Base-by-base conservation (phyloP, 2,113 vertebrate genomes). In the Tiliqua scincoides region DNA sequence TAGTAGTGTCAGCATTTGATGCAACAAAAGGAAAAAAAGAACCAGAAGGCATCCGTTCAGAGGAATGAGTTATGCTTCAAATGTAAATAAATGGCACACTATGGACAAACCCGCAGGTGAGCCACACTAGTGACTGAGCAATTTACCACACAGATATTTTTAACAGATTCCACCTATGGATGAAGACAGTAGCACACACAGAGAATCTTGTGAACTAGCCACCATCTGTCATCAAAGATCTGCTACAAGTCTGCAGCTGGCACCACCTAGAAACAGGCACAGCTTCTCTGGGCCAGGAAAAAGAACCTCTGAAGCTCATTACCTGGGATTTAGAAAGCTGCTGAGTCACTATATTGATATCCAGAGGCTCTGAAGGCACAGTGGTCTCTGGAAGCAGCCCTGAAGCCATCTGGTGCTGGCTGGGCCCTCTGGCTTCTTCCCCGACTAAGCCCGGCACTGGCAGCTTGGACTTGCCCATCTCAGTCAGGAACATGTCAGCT, bases 311-410 rank as follows among this genome's bases (percentile, higher is more conserved):
- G 12, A 12, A 57, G 78, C 21, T n/a, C 11, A 94, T 93, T 40
- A 99, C 98, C 97, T 99, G 98, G 30, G 98, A 99, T 95, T 98
- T 99, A 37, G 98, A 98, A 40, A 99, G 97, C 93, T 99, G 98
- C 61, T 91, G 90, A 1, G 98, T 99, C 61, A 99, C 98, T 21
- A 97, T 97, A 81, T 97, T 97, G 91, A 99, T 98, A 70, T 99
- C 98, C 0, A 97, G 96, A 35, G 96, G 93, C 11, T 95, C 93
- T 7, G 96, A 92, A 20, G 95, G 93, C 70, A 71, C 32, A 48
- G 96, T 94, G 76, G 96, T 93, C 3, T 96, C 96, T 0, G 95
- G 91, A 0, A 83, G 93, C 94, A 52, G 92, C n/a, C 93, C 79
- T 93, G 94, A 17, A 84, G 95, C n/a, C 2, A 96, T 88, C 30